Percentiles rank a stretch among this genome's conserved stretches.
Conservation (phyloP, 2,113 vertebrate genomes). For the Laticauda laticaudata region DNA sequence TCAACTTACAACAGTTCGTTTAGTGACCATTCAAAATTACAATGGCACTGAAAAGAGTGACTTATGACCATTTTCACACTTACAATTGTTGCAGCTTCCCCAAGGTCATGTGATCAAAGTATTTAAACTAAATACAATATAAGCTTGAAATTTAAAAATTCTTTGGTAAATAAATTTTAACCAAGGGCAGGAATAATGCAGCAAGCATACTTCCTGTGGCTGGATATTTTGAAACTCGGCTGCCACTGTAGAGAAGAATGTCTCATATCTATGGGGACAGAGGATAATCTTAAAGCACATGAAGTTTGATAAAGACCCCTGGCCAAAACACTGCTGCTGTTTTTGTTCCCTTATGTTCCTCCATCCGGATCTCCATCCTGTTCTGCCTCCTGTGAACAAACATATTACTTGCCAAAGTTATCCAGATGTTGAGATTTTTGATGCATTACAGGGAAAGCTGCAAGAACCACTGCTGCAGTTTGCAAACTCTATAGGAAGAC, state of each 20-base stretch:
- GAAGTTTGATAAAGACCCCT: neutral
- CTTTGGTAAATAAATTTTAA: neutral
- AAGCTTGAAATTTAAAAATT: neutral
- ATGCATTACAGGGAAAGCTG: neutral
- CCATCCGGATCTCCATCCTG: constrained; percentile 7
- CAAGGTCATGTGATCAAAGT: neutral
- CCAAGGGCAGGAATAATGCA: neutral
- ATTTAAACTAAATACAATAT: neutral
- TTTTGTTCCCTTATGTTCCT: neutral
- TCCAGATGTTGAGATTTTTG: neutral
- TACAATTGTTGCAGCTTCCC: neutral
- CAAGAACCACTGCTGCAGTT: neutral
- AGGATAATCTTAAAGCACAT: neutral
- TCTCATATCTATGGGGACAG: neutral
- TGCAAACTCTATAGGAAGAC: neutral
- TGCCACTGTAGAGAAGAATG: neutral
- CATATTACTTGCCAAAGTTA: neutral
- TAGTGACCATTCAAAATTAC: neutral
- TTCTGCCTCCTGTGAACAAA: neutral
- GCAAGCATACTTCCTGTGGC: neutral
- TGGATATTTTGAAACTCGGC: neutral
- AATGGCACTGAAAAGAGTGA: neutral
- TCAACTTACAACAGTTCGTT: neutral
- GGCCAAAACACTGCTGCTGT: neutral
- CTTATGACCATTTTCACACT: neutral